Conservation (phyloP, 2,888 invertebrate species). For the Corythucha ciliata region DNA sequence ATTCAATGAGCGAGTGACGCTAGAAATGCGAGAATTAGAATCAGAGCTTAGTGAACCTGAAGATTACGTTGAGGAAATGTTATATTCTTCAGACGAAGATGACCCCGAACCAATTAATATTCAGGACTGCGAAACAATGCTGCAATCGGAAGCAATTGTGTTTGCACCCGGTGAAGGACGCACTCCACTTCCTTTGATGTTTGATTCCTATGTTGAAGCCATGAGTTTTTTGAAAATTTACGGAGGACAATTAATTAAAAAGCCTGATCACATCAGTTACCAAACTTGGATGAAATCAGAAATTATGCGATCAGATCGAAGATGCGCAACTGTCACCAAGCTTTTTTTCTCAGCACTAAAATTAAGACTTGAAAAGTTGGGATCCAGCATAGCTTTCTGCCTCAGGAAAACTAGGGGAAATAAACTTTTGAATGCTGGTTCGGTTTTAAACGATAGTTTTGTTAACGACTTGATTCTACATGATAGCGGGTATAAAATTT, state of each 20-base stretch:
- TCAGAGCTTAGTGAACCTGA: neutral
- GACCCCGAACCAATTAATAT: constrained; percentile 15
- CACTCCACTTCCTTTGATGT: constrained; percentile 17
- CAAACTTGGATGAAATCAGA: no score
- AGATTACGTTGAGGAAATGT: neutral
- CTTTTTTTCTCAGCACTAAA: constrained; percentile 6
- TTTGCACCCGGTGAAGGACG: constrained; percentile 23
- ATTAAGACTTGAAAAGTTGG: constrained; percentile 12
- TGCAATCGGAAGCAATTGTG: constrained; percentile 18
- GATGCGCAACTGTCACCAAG: neutral
- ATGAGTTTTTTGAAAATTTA: constrained; percentile 23
- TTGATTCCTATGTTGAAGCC: constrained; percentile 15
- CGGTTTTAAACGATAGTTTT: no score
- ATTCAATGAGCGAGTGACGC: neutral
- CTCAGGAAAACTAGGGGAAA: constrained; percentile 18
- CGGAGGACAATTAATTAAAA: constrained; percentile 18
- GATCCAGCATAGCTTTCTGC: neutral
- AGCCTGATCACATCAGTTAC: no score
- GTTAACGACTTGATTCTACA: no score
- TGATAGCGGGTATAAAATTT: constrained; percentile 8
- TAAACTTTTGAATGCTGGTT: no score
- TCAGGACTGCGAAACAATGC: no score
- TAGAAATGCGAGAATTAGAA: neutral
- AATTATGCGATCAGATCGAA: constrained; percentile 16
- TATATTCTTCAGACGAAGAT: constrained; percentile 6